Base-by-base conservation (phyloP, 1,140 invertebrate species). In the Oncopeltus fasciatus region DNA sequence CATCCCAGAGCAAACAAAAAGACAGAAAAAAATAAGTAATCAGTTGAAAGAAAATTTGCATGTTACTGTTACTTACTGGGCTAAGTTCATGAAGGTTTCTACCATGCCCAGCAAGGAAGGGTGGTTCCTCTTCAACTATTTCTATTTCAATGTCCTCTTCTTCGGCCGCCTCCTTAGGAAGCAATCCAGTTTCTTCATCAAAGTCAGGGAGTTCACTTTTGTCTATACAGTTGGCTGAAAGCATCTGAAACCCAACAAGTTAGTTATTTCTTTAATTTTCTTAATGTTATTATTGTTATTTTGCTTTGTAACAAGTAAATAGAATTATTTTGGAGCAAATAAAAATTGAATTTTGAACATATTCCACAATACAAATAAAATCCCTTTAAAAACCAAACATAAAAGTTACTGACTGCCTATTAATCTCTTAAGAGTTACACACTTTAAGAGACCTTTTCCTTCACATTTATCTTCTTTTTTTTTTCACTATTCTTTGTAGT, bases 101-200 rank as follows among this genome's bases (percentile, higher is more conserved):
- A 0, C 92, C 91, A 72, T 95, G 91, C 0, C 91, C 92, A 61
- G 88, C 83, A 0, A 99, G 77, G 74, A 99, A 99, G 1, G 95
- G 90, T 0, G 96, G 91, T 71, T 99, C 95, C 61, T 99, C 96
- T 76, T 99, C 97, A 0, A 98, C 95, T 38, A 99, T 77, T 75
- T 99, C 97, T 64, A 99, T 98, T 77, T 99, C 97, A 57, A 99
- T 90, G 72, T 99, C 97, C 69, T 97, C 96, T 73, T 98, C 95
- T 64, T 86, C 85, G 62, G 90, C 90, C 61, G 92, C 90, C 69
- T 93, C 90, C 72, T 91, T 90, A 0, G 90, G 86, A n/a, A 89
- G 70, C 2, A 92, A 73, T 47, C 91, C 90, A 9, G 87, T 90
- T 71, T 93, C 90, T 64, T 89, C 89, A 69, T 95, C 92, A 71